Percentiles rank a stretch among this genome's conserved stretches.
These are phyloP conservation scores for Rapana venosa DNA, from an alignment of 2,888 invertebrate genomes.

Conservation along the genomic window DNA sequence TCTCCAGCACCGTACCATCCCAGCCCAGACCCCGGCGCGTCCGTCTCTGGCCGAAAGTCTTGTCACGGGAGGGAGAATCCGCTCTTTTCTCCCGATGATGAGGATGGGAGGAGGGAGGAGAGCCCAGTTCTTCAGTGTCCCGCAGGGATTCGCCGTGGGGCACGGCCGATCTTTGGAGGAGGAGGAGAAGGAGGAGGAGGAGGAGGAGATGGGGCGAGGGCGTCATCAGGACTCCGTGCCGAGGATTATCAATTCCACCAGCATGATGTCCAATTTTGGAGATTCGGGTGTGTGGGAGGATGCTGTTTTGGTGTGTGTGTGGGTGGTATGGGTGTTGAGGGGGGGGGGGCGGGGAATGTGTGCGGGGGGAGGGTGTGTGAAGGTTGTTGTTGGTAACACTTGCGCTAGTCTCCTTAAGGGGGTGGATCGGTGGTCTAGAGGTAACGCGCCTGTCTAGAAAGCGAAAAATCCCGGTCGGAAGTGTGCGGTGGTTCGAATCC, in stretches of 20 bases:
- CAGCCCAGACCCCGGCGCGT: neutral
- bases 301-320: too few relatives aligned
- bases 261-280: slow-evolving; percentile 1
- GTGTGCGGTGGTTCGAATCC: too few relatives aligned
- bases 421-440: too few relatives aligned
- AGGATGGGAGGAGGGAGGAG: neutral
- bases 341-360: neutral
- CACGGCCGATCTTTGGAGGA: neutral
- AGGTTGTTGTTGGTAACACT: neutral
- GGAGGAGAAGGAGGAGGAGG: neutral
- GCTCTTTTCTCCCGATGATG: slow-evolving; percentile 19
- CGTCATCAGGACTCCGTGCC: neutral
- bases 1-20: neutral
- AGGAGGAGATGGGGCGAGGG: neutral
- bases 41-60: neutral
- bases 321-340: neutral
- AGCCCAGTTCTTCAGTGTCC: neutral
- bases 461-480: too few relatives aligned
- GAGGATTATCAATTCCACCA: slow-evolving; percentile 23
- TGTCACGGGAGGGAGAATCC: slow-evolving; percentile 37
- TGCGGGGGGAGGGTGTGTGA: neutral
- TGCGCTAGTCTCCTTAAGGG: too few relatives aligned
- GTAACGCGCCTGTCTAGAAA: too few relatives aligned
- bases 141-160: neutral
- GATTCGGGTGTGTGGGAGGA: neutral